Evolutionary conservation across 2,113 vertebrate genomes (phyloP), one percentile per base, ranked within the genome.

Genomic region (Nymphicus hollandicus): DNA sequence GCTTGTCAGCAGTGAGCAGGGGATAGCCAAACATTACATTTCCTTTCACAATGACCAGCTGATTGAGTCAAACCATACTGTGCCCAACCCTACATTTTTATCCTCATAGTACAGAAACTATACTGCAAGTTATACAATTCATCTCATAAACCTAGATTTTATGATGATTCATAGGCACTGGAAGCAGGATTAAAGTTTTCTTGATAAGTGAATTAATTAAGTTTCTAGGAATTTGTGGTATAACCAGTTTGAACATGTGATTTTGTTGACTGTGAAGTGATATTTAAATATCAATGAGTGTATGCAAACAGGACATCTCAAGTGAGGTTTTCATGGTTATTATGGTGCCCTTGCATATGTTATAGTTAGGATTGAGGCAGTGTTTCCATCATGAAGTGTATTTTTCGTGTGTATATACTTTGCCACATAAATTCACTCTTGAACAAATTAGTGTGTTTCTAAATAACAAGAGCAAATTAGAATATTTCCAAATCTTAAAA

Each of bases 151-250:
- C 92, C 8, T 72, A 79, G 86, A 83, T 74, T 96, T 90, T 76
- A 69, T 24, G 16, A 78, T 96, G 93, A 97, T 50, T 97, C 87
- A 91, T 72, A 88, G 69, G 28, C 63, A 58, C 73, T 78, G 55
- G 60, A 78, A 94, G 72, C 4, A 89, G 83, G 49, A 96, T 95
- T 87, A 93, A 81, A 76, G 10, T 47, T 52, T 89, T 95, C 52
- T 70, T 89, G 69, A 85, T 86, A 95, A 94, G 33, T 72, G 47
- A 82, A 77, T 92, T 94, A 88, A 93, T 92, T 94, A 72, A 28
- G 46, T 93, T 91, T 44, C 69, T 84, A 89, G n/a, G 58, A 74
- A 96, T 93, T 58, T 82, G n/a, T 81, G 53, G 25, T 66, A 31
- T 53, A 64, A 52, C 27, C 22, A 83, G 74, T 58, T 95, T 89